A percentile compares a stretch with the other conserved stretches of the same genome.
Conservation (phyloP, 2,113 vertebrate genomes). For the Prunella fulvescens region DNA sequence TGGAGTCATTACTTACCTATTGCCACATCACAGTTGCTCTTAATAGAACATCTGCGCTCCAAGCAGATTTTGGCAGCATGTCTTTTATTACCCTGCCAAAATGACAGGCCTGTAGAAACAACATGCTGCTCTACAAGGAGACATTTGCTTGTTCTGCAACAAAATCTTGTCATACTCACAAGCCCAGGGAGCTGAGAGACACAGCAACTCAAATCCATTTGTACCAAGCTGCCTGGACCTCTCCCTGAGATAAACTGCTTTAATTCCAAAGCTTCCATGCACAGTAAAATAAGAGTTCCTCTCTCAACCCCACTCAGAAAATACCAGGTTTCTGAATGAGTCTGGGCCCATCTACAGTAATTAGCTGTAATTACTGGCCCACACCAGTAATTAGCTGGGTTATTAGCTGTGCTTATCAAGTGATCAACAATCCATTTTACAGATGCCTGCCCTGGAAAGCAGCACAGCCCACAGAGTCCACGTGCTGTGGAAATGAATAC, state of each 20-base stretch:
- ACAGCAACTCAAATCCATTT: not conserved
- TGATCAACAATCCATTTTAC: not conserved
- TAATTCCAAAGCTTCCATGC: not conserved
- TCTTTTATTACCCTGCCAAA: not conserved
- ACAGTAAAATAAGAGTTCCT: not conserved
- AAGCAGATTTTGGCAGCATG: not conserved
- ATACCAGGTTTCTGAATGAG: not conserved
- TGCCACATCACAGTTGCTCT: not conserved
- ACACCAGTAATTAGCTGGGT: too few relatives aligned
- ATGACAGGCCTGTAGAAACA: not conserved
- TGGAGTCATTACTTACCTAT: not conserved
- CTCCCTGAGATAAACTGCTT: not conserved
- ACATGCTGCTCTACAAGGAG: not conserved
- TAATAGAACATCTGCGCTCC: not conserved
- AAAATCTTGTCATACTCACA: not conserved
- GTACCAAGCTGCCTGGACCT: not conserved
- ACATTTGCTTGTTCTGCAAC: not conserved
- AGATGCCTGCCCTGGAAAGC: not conserved
- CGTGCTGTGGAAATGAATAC: accelerated
- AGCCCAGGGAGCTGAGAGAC: not conserved
- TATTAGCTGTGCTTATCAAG: not conserved
- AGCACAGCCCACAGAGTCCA: not conserved
- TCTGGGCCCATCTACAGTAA: not conserved
- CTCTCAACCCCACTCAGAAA: not conserved
- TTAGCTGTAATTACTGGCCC: too few relatives aligned